A percentile compares a stretch with the other conserved stretches of the same genome.
These are phyloP conservation scores for Craterocephalus amniculus DNA, from an alignment of 2,797 vertebrate species.

Conservation along the genomic window DNA sequence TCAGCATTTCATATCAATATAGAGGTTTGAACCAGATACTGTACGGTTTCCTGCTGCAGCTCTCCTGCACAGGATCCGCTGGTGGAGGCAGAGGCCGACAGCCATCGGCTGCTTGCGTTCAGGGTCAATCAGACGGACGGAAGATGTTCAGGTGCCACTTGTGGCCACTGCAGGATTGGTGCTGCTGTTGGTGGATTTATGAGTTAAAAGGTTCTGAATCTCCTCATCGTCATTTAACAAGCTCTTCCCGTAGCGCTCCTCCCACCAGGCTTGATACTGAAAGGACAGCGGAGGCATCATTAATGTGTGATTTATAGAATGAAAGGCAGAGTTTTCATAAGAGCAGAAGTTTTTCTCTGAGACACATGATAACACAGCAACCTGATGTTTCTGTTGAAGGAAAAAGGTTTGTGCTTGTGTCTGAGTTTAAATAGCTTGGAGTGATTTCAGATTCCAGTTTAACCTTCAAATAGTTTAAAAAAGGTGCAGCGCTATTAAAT, in stretches of 20 bases:
- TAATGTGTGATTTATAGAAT: neutral
- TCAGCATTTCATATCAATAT: slow-evolving; percentile 1
- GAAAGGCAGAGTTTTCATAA: no score
- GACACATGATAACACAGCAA: no score
- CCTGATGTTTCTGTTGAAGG: no score
- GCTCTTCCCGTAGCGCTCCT: slow-evolving; percentile 84
- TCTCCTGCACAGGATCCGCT: neutral
- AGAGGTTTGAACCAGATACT: neutral
- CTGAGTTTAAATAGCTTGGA: no score
- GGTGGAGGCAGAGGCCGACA: slow-evolving; percentile 1
- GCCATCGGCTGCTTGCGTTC: slow-evolving; percentile 2
- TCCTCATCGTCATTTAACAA: slow-evolving; percentile 85
- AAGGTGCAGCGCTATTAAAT: no score
- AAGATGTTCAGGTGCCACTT: slow-evolving; percentile 37
- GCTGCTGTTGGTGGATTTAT: slow-evolving; percentile 41
- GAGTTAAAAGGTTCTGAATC: slow-evolving; percentile 83
- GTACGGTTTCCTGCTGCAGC: neutral
- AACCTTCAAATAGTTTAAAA: no score
- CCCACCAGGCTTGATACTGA: slow-evolving; percentile 89
- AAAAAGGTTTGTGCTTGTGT: no score
- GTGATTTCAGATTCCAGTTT: no score
- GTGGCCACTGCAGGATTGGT: slow-evolving; percentile 24
- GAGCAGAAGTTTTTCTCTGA: no score
- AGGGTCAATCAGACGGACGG: neutral
- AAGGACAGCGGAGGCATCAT: neutral